Percentiles rank a stretch among this genome's conserved stretches.
Conservation (phyloP, 2,888 invertebrate species). For the Microplitis manilae region DNA sequence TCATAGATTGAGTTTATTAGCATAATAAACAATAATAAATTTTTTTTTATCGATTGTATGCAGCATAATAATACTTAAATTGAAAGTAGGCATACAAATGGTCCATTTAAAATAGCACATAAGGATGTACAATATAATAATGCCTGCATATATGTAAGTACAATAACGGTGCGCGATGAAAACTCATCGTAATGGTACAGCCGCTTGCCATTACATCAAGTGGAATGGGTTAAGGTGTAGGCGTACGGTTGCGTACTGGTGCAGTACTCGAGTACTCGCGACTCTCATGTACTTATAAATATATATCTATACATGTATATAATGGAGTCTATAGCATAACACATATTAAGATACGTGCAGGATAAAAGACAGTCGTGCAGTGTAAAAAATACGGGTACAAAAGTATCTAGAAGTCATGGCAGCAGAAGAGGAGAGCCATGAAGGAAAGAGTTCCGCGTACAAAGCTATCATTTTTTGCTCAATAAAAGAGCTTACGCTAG, state of each 20-base stretch:
- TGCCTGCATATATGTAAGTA: slow-evolving; percentile 2
- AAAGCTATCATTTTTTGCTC: slow-evolving; percentile 28
- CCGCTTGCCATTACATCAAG: slow-evolving; percentile 54
- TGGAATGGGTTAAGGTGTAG: slow-evolving; percentile 57
- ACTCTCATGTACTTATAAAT: background rate
- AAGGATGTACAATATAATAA: background rate
- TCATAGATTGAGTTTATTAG: background rate
- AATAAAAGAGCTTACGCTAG: slow-evolving; percentile 24
- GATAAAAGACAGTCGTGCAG: slow-evolving; percentile 22
- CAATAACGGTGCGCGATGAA: slow-evolving; percentile 63
- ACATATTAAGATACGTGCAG: background rate
- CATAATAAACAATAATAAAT: background rate
- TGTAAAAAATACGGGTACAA: slow-evolving; percentile 26
- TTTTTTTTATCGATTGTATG: background rate
- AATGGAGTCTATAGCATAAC: slow-evolving; percentile 21
- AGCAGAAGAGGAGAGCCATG: too few species aligned
- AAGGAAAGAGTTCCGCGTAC: slow-evolving; percentile 19
- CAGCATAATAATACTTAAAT: background rate
- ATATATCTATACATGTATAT: slow-evolving; percentile 10
- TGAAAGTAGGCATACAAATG: slow-evolving; percentile 17
- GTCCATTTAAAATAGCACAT: slow-evolving; percentile 27
- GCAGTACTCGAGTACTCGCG: background rate
- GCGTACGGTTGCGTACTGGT: slow-evolving; percentile 51
- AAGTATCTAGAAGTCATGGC: slow-evolving; percentile 3
- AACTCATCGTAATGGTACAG: slow-evolving; percentile 66